These are phyloP conservation scores for Panulirus ornatus DNA, from an alignment of 1,140 invertebrate species.

Conservation along the genomic window DNA sequence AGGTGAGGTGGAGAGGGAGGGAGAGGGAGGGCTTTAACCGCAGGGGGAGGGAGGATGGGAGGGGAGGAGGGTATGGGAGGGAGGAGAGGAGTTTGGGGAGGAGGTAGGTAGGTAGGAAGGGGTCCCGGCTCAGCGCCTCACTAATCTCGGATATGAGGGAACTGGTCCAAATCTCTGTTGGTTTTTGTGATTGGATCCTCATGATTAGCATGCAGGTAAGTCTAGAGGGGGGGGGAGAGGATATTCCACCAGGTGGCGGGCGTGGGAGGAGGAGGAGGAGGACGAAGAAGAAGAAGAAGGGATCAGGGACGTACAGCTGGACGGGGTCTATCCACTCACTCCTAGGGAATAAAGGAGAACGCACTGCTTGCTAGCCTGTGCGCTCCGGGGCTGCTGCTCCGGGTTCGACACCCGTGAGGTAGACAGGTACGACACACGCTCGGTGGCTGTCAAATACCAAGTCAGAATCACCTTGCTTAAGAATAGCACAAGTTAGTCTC, in stretches of 20 bases:
- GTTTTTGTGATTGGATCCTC: constrained; percentile 69
- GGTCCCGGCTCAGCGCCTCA: background rate
- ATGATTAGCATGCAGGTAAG: constrained; percentile 61
- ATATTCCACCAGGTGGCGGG: background rate
- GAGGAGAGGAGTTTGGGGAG: constrained; percentile 7
- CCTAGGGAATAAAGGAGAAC: too few relatives aligned
- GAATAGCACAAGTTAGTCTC: too few relatives aligned
- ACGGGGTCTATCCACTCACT: too few relatives aligned
- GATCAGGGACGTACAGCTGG: too few relatives aligned
- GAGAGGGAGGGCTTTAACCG: background rate
- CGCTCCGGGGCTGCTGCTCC: too few relatives aligned
- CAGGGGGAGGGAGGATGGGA: background rate
- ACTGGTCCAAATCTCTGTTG: constrained; percentile 58
- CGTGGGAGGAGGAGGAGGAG: background rate
- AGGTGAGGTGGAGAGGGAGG: background rate
- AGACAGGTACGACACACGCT: too few relatives aligned
- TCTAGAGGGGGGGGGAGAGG: constrained; percentile 26
- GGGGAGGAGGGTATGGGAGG: background rate
- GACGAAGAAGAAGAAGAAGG: background rate
- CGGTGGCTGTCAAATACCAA: too few relatives aligned
- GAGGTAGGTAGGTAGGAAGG: background rate
- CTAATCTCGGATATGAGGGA: constrained; percentile 56
- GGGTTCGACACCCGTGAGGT: too few relatives aligned
- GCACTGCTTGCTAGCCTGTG: too few relatives aligned
- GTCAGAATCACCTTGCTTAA: too few relatives aligned